A percentile compares a stretch with the other conserved stretches of the same genome.
phyloP scores from a whole-genome alignment of 2,113 vertebrate genomes.

The Chauna torquata region DNA sequence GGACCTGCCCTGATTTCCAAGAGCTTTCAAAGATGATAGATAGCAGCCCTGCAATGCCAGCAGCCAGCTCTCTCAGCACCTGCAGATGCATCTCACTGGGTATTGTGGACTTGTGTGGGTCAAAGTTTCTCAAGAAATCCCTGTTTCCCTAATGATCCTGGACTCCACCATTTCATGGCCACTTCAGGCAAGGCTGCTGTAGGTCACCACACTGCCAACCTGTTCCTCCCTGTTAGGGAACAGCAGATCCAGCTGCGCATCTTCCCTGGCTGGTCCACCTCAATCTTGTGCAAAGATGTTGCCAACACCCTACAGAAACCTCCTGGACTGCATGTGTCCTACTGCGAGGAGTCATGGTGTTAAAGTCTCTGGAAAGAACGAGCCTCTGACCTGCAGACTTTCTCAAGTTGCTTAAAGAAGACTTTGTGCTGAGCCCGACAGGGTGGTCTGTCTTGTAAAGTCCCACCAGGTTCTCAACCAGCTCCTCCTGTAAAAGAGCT shows the following conservation, averaged over 20 bases:
- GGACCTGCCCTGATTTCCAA: not conserved
- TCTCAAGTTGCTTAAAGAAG: not conserved
- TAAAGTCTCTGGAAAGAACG: not conserved
- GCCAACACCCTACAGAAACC: not conserved
- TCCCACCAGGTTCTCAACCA: not conserved
- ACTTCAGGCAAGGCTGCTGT: not conserved
- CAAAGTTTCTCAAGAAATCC: not conserved
- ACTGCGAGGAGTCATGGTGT: not conserved
- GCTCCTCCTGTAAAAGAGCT: not conserved
- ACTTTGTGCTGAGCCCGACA: not conserved
- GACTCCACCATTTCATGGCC: not conserved
- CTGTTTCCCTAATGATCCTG: not conserved
- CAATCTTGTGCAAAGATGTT: not conserved
- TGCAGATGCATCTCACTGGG: not conserved
- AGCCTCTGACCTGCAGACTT: not conserved
- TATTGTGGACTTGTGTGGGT: not conserved
- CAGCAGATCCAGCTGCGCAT: not conserved
- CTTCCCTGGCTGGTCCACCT: not conserved
- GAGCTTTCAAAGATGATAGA: not conserved
- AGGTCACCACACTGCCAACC: not conserved
- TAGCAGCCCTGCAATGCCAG: not conserved
- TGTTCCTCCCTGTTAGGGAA: not conserved
- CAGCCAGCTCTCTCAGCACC: not conserved
- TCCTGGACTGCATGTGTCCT: not conserved
- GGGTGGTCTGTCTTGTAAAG: not conserved